phyloP scores from a whole-genome alignment of 2,797 vertebrate genomes.

The Poecilia gillii region DNA sequence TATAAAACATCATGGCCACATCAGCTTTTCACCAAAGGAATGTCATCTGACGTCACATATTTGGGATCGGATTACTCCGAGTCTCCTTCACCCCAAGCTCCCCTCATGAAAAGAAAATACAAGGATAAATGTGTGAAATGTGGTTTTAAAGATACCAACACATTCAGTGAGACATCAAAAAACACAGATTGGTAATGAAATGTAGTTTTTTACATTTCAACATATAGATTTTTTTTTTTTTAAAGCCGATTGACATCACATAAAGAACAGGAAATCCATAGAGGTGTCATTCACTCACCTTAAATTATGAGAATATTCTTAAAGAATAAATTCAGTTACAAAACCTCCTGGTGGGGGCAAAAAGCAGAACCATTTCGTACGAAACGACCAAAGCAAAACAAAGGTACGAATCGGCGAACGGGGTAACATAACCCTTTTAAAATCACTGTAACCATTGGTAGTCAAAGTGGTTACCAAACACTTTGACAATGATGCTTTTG shows the following conservation, averaged over 20 bases:
- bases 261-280: not conserved
- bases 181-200: not conserved
- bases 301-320: not conserved
- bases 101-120: slow-evolving; percentile 5
- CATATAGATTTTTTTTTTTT: not conserved
- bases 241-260: not conserved
- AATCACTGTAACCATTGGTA: not conserved
- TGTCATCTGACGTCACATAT: slow-evolving; percentile 80
- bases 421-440: not conserved
- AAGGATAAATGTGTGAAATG: slow-evolving; percentile 18
- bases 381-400: not conserved
- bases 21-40: slow-evolving; percentile 78
- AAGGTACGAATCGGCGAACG: not conserved
- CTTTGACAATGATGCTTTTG: not conserved
- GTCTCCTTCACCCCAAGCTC: slow-evolving; percentile 8
- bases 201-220: not conserved
- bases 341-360: not conserved
- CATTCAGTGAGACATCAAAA: not conserved
- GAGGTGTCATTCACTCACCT: not conserved
- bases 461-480: not conserved
- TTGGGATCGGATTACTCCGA: slow-evolving; percentile 75
- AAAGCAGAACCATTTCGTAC: not conserved
- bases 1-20: slow-evolving; percentile 63
- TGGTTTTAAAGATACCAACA: slow-evolving; percentile 41
- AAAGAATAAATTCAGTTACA: not conserved